Evolutionary conservation across 2,888 invertebrate genomes (phyloP).

Genomic region (Tillus elongatus): DNA sequence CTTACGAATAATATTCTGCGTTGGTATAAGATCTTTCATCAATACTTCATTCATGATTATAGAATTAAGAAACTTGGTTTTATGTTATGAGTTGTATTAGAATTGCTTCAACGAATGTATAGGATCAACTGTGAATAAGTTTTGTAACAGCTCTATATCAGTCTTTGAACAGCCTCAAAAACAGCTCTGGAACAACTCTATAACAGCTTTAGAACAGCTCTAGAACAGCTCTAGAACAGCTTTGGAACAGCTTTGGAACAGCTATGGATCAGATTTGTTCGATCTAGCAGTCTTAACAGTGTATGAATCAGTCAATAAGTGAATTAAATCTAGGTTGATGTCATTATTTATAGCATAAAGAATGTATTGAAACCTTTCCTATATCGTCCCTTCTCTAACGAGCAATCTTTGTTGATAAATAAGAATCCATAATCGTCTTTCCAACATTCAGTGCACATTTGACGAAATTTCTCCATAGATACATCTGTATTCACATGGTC

Average conservation of each 20-base stretch:
- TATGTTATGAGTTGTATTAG: no score
- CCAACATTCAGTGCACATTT: slow-evolving; percentile 28
- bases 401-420: slow-evolving; percentile 26
- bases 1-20: neutral
- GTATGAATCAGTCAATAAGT: slow-evolving; percentile 4
- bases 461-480: slow-evolving; percentile 22
- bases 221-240: neutral
- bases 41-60: slow-evolving; percentile 2
- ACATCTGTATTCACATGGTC: slow-evolving; percentile 19
- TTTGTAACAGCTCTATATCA: no score
- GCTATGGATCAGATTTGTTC: no score
- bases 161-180: no score
- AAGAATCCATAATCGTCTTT: slow-evolving; percentile 24
- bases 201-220: slow-evolving; percentile 10
- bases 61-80: no score
- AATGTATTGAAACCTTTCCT: slow-evolving; percentile 26
- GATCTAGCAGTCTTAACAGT: no score
- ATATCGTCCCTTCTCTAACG: slow-evolving; percentile 25
- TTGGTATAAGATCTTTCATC: neutral
- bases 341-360: slow-evolving; percentile 13
- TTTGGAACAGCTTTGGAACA: no score
- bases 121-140: no score
- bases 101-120: no score
- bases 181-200: no score
- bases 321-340: neutral